A percentile compares a stretch with the other conserved stretches of the same genome.
Conservation (phyloP, 2,113 vertebrate species). For the Ptilorrhoa leucosticta region DNA sequence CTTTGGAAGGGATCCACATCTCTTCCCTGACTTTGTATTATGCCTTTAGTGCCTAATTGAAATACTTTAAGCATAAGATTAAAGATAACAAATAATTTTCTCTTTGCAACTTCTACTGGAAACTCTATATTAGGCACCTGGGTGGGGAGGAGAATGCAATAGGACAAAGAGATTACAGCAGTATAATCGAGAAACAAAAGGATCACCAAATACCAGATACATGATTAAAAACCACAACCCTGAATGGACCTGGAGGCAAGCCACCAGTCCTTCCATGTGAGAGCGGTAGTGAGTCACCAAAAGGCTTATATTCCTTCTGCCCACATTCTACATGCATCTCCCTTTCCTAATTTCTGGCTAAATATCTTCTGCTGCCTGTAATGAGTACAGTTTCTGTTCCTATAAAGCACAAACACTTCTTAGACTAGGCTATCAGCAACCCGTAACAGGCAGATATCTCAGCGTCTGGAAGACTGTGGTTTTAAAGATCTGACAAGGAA, state of each 20-base stretch:
- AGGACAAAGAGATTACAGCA: neutral
- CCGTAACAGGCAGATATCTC: slow-evolving; percentile 48
- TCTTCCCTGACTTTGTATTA: neutral
- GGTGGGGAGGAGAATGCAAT: neutral
- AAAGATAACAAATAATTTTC: neutral
- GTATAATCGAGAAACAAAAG: neutral
- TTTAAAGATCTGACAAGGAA: slow-evolving; percentile 62
- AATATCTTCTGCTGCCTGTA: neutral
- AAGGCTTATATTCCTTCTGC: neutral
- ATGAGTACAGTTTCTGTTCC: neutral
- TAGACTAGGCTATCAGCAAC: slow-evolving; percentile 14
- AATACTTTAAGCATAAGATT: neutral
- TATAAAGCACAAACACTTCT: slow-evolving; percentile 18
- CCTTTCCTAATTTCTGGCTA: neutral
- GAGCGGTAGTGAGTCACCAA: neutral
- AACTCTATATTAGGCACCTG: neutral
- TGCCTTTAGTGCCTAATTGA: neutral
- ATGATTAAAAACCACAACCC: neutral
- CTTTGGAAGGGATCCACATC: neutral
- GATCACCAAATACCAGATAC: neutral
- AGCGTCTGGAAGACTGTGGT: slow-evolving; percentile 31
- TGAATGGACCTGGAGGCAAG: neutral
- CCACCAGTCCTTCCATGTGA: neutral
- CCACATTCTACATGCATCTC: neutral
- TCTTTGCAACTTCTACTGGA: neutral